Conservation (phyloP, 2,797 vertebrate genomes). For the Tenualosa thibaudeaui region DNA sequence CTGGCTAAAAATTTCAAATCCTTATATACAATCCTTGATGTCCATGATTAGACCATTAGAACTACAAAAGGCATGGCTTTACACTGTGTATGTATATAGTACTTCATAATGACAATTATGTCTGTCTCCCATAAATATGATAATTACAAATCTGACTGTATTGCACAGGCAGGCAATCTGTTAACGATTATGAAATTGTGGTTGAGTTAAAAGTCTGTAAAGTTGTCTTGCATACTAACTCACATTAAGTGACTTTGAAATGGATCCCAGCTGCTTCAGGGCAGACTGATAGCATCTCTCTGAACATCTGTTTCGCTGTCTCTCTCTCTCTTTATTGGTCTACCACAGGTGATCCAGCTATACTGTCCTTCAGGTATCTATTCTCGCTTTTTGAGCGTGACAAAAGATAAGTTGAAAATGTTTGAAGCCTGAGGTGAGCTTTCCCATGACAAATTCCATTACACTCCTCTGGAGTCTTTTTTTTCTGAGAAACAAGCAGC, state of each 20-base stretch:
- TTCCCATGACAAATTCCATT: background rate
- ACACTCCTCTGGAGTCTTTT: background rate
- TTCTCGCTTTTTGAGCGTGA: background rate
- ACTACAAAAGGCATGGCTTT: too few relatives aligned
- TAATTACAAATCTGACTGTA: background rate
- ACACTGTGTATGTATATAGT: too few relatives aligned
- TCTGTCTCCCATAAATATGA: background rate
- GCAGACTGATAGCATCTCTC: constrained; percentile 9
- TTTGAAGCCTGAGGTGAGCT: background rate
- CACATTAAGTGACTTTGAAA: background rate
- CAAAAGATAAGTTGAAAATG: background rate
- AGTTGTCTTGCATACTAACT: background rate
- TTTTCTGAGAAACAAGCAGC: background rate
- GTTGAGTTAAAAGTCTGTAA: background rate
- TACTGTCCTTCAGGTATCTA: constrained; percentile 13
- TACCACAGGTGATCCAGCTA: background rate
- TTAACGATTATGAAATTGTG: background rate
- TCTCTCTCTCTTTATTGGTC: background rate
- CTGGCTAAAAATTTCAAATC: background rate
- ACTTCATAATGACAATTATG: background rate
- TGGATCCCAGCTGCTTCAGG: background rate
- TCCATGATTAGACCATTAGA: too few relatives aligned
- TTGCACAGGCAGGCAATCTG: background rate
- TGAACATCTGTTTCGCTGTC: background rate
- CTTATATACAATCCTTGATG: too few relatives aligned